These are phyloP conservation scores for Erpetoichthys calabaricus DNA, from an alignment of 2,797 vertebrate genomes.

Conservation along the genomic window DNA sequence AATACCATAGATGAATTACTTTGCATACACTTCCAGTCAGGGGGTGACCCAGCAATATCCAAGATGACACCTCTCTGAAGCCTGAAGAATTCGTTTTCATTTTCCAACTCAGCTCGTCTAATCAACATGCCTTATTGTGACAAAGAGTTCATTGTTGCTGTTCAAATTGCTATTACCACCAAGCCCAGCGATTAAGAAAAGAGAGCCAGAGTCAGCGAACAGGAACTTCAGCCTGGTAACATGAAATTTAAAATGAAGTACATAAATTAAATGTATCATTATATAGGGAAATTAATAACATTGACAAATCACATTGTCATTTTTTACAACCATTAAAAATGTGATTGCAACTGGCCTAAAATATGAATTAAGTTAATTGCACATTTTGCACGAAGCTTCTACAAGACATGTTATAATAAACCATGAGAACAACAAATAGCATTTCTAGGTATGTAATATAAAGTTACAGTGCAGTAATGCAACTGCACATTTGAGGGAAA, in stretches of 20 bases:
- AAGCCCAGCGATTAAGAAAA: slow-evolving; percentile 2
- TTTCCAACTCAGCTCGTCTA: slow-evolving; percentile 43
- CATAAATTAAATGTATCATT: slow-evolving; percentile 17
- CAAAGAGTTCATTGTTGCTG: slow-evolving; percentile 43
- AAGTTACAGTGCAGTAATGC: too few species aligned
- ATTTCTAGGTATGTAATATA: too few species aligned
- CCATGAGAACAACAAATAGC: too few species aligned
- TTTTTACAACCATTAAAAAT: slow-evolving; percentile 14
- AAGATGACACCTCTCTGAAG: slow-evolving; percentile 39
- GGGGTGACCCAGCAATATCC: slow-evolving; percentile 53
- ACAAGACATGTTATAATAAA: too few species aligned
- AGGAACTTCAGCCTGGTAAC: slow-evolving; percentile 4
- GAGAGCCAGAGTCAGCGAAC: slow-evolving; percentile 12
- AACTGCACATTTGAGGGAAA: too few species aligned
- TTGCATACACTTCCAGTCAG: slow-evolving; percentile 34
- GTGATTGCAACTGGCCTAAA: slow-evolving; percentile 5
- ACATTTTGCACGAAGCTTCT: slow-evolving; percentile 3
- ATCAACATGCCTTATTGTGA: slow-evolving; percentile 52
- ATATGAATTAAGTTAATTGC: slow-evolving; percentile 16
- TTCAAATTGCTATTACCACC: slow-evolving; percentile 31
- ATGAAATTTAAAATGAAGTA: slow-evolving; percentile 18
- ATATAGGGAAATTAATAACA: slow-evolving; percentile 14
- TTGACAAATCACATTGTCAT: slow-evolving; percentile 14
- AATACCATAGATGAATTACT: slow-evolving; percentile 54
- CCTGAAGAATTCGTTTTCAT: slow-evolving; percentile 65